These are phyloP conservation scores for Ceramica pisi DNA, from an alignment of 2,888 invertebrate species.

Conservation along the genomic window DNA sequence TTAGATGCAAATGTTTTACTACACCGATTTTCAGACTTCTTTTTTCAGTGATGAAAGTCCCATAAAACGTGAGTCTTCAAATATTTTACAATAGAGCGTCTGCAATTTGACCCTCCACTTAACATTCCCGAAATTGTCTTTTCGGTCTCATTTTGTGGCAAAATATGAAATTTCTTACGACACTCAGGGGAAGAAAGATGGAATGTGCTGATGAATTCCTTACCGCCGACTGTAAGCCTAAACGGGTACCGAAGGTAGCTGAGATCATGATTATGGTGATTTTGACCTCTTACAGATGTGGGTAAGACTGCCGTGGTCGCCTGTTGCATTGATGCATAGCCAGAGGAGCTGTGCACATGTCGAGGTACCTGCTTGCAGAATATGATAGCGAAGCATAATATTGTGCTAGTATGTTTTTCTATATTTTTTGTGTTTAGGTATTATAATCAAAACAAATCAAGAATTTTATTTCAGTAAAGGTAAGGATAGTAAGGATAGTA, in stretches of 20 bases:
- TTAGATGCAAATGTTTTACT: no score
- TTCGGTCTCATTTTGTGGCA: neutral
- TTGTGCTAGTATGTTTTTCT: neutral
- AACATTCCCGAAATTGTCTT: neutral
- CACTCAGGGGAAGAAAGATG: neutral
- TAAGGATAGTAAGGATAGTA: no score
- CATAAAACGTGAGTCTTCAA: neutral
- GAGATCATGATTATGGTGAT: conserved; percentile 52
- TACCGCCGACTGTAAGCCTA: conserved; percentile 12
- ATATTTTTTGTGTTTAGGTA: neutral
- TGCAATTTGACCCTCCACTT: neutral
- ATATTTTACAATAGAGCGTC: neutral
- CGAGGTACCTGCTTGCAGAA: neutral
- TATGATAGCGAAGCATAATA: neutral
- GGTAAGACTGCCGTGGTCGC: conserved; percentile 8
- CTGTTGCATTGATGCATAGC: conserved; percentile 27
- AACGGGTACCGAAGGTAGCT: conserved; percentile 16
- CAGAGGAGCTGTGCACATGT: neutral
- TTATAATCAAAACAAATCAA: no score
- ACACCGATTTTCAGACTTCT: neutral
- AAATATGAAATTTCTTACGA: conserved; percentile 11
- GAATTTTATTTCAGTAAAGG: no score
- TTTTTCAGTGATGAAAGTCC: neutral
- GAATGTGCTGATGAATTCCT: conserved; percentile 30
- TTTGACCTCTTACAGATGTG: conserved; percentile 36